A percentile compares a stretch with the other conserved stretches of the same genome.
These are phyloP conservation scores for Lutjanus campechanus DNA, from an alignment of 2,797 vertebrate species.

Conservation along the genomic window DNA sequence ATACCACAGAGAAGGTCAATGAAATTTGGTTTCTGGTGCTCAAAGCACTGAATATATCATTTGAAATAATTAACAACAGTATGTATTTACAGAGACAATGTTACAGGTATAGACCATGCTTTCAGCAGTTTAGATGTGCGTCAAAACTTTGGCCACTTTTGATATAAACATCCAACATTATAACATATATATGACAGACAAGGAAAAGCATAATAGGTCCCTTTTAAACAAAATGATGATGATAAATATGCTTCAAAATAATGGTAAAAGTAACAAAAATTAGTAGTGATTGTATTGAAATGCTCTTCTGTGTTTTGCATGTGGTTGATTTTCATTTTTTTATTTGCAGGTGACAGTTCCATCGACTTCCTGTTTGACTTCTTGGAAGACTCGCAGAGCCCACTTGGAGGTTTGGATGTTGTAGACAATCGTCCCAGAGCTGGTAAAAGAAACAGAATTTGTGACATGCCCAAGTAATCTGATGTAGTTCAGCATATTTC, in stretches of 20 bases:
- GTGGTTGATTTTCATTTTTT: background rate
- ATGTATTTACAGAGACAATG: too few relatives aligned
- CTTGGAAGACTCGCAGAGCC: conserved; percentile 26
- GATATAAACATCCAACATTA: too few relatives aligned
- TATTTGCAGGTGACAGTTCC: conserved; percentile 54
- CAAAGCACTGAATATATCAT: too few relatives aligned
- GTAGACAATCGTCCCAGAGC: conserved; percentile 47
- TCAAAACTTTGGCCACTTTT: too few relatives aligned
- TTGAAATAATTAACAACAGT: too few relatives aligned
- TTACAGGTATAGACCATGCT: too few relatives aligned
- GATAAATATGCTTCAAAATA: background rate
- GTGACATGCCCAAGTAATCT: background rate
- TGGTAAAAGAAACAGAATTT: conserved; percentile 39
- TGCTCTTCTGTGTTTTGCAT: background rate
- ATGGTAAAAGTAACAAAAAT: background rate
- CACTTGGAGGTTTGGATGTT: conserved; percentile 5
- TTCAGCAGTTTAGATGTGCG: too few relatives aligned
- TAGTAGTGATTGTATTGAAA: too few relatives aligned
- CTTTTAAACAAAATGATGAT: background rate
- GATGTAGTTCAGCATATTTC: background rate
- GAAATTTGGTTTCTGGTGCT: too few relatives aligned
- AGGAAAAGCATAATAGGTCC: too few relatives aligned
- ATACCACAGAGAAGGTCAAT: too few relatives aligned
- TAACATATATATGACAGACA: too few relatives aligned
- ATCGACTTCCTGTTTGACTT: conserved; percentile 61